phyloP scores from a whole-genome alignment of 2,113 vertebrate species.

The Chauna torquata region DNA sequence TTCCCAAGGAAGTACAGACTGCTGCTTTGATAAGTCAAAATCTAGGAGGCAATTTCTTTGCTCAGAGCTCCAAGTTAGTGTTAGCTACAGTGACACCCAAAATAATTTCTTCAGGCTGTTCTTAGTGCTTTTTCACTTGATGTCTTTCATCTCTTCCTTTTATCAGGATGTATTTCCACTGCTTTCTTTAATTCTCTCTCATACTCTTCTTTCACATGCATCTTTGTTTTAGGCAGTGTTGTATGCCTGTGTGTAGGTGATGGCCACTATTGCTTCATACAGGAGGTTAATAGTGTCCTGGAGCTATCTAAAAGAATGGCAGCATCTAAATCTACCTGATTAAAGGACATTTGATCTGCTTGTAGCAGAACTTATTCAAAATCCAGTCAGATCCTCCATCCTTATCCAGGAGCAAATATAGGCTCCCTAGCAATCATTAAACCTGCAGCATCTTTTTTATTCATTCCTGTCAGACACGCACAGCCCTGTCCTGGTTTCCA shows the following conservation, averaged over 20 bases:
- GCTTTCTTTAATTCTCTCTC: not conserved
- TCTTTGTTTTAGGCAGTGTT: not conserved
- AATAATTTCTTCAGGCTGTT: not conserved
- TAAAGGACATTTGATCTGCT: not conserved
- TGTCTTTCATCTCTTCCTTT: not conserved
- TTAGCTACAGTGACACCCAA: not conserved
- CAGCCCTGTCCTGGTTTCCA: not conserved
- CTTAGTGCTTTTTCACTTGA: not conserved
- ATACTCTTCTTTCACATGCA: not conserved
- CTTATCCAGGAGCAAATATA: constrained; percentile 3
- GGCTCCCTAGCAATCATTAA: constrained; percentile 5
- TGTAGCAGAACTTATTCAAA: constrained; percentile 23
- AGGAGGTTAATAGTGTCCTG: not conserved
- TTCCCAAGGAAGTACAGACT: not conserved
- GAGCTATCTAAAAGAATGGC: not conserved
- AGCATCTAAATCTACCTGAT: not conserved
- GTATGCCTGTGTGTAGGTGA: not conserved
- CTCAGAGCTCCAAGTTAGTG: not conserved
- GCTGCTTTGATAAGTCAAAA: not conserved
- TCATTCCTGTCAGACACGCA: not conserved
- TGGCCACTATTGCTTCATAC: not conserved
- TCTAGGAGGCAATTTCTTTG: not conserved
- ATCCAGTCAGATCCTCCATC: constrained; percentile 19
- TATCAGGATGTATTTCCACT: not conserved
- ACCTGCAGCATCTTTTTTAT: constrained; percentile 25